Base-by-base conservation (phyloP, 2,888 invertebrate genomes). In the Herminia tarsipennalis region DNA sequence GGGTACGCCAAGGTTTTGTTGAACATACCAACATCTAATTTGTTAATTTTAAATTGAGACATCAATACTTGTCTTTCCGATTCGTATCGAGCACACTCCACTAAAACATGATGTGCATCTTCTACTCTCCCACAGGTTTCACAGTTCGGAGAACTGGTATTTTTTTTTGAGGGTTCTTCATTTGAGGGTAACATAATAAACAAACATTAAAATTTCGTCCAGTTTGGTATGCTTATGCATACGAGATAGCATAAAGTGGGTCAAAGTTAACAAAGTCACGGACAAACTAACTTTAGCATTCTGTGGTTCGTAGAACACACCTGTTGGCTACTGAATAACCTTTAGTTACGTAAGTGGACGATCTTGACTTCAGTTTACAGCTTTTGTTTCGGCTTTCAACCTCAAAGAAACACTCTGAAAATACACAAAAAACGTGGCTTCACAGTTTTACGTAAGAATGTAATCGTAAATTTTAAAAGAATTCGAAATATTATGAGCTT, bases 401-500 rank as follows among this genome's bases (percentile, higher is more conserved):
- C 34, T 42, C 37, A 50, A 70, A 64, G 48, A 59, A 70, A 63
- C 53, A 43, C 20, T 34, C 54, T 58, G 48, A 63, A 58, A 63
- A 67, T 61, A 60, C 38, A 55, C 42, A 40, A 57, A 24, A 44
- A 37, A 49, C 27, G 46, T 32, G 38, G 45, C 34, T 58, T 43
- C 20, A 39, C 48, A 44, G 49, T 54, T 40, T 32, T 37, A 29
- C 17, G 46, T 59, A 36, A 40, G 48, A 63, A 59, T 41, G 46
- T 50, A 57, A 44, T 67, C 74, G 67, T 78, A 75, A 74, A 73
- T 72, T 66, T 36, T 40, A 32, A 46, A 56, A 50, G 59, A 64
- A 73, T 75, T 64, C 57, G 45, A 71, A 74, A 66, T 64, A 70
- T 70, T 67, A 61, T 55, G 34, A 47, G 65, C 64, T 49, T 51